Percentiles rank a stretch among this genome's conserved stretches.
Conservation (phyloP, 2,888 invertebrate genomes). For the Tetanocera ferruginea region DNA sequence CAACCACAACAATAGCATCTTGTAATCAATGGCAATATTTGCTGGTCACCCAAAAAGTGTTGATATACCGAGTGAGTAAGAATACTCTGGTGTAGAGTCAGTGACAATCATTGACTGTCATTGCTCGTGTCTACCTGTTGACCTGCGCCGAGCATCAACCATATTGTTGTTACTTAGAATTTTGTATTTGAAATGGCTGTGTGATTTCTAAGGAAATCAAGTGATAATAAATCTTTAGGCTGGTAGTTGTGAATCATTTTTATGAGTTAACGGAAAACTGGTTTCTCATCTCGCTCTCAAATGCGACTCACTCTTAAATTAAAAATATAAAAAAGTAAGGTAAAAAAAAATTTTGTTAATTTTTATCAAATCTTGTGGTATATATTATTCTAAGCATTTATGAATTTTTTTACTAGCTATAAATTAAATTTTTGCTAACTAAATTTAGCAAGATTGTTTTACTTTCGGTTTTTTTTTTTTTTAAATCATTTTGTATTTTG, state of each 20-base stretch:
- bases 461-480: not conserved
- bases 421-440: not conserved
- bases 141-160: not conserved
- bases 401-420: not conserved
- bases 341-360: not conserved
- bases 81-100: not conserved
- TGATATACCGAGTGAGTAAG: not conserved
- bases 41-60: not conserved
- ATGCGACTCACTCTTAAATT: not conserved
- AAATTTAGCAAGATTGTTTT: not conserved
- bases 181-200: conserved; percentile 8
- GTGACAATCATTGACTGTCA: not conserved
- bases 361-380: not conserved
- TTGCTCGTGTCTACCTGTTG: not conserved
- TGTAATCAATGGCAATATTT: not conserved
- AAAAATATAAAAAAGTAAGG: not conserved
- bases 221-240: conserved; percentile 16
- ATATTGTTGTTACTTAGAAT: conserved; percentile 21
- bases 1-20: not conserved
- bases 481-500: conserved; percentile 17
- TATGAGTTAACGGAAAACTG: not conserved
- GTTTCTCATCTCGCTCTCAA: not conserved
- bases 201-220: conserved; percentile 11
- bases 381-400: not conserved
- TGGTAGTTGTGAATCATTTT: conserved; percentile 28